Base-by-base conservation (phyloP, 2,888 invertebrate genomes). In the Drosophila prostipennis region DNA sequence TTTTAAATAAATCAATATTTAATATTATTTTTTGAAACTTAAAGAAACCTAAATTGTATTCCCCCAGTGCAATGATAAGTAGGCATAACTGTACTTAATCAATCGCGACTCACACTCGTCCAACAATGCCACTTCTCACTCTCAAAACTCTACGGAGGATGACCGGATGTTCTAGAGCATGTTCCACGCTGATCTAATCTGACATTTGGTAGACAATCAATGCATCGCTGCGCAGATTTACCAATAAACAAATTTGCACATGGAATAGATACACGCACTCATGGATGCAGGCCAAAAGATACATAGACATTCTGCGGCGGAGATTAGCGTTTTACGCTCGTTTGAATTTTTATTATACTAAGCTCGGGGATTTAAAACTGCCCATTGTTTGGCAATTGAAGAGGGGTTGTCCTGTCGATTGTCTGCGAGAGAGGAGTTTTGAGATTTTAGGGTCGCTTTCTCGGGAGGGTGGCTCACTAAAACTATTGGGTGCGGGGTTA, bases 301-400 rank as follows among this genome's bases (percentile, higher is more conserved):
- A 76, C 70, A 74, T 43, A 60, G 52, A 68, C 58, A 43, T 39
- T 76, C 72, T 89, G 81, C 77, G 79, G 87, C 78, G 73, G 78
- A 78, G 91, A 91, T 91, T 91, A 91, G 89, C 91, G 91, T 90
- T 91, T 91, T 87, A 91, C 89, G 91, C 90, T 91, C 91, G 91
- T 83, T 91, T 91, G 91, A 89, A 85, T 91, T 89, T 90, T 87
- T 77, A 89, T 89, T 90, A 87, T 88, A 77, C 77, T 78, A 86
- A 89, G 87, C 87, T 80, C 72, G 46, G 78, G 63, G 89, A 88
- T 89, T 89, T 86, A 78, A 79, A 79, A 78, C 68, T 72, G 52
- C 53, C 55, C 78, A 83, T 83, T 86, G 84, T 83, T 72, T 73
- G 46, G 55, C 72, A 29, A 68, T 71, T 84, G 76, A 71, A 80